Conservation (phyloP, 2,113 vertebrate genomes). For the Ornithorhynchus anatinus region DNA sequence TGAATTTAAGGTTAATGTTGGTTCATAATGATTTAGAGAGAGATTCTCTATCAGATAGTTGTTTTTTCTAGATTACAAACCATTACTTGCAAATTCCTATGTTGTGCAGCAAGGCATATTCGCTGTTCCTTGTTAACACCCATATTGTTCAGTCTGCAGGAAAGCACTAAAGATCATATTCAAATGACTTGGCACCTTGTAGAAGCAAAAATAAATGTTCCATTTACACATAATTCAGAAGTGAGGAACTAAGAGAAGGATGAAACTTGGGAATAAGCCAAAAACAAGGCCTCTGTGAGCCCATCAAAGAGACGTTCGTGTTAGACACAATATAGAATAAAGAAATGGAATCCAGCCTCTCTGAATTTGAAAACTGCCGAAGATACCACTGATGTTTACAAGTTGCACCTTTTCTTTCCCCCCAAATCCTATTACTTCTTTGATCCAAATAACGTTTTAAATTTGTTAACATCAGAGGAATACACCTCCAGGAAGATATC, state of each 20-base stretch:
- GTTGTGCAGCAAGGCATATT: background rate
- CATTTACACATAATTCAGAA: slow-evolving; percentile 50
- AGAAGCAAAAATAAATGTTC: slow-evolving; percentile 55
- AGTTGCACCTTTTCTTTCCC: too few species aligned
- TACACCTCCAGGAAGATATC: too few species aligned
- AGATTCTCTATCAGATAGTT: background rate
- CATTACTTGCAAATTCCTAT: slow-evolving; percentile 16
- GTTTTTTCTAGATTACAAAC: slow-evolving; percentile 9
- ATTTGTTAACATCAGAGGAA: too few species aligned
- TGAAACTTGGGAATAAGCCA: slow-evolving; percentile 22
- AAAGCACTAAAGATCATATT: slow-evolving; percentile 36
- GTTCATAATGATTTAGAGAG: too few species aligned
- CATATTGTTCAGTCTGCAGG: background rate
- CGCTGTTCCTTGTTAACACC: background rate
- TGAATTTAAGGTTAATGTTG: too few species aligned
- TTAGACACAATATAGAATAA: background rate
- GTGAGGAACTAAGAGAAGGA: slow-evolving; percentile 7
- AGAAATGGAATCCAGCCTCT: slow-evolving; percentile 11
- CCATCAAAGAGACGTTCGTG: slow-evolving; percentile 21
- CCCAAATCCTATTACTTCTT: slow-evolving; percentile 31
- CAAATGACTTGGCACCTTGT: slow-evolving; percentile 41
- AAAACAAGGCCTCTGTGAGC: slow-evolving; percentile 26
- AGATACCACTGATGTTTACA: too few species aligned
- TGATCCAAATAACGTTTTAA: slow-evolving; percentile 13
- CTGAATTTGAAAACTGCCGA: slow-evolving; percentile 25